Evolutionary conservation across 37 sponge, comb jelly and placozoan species (phyloP).

Genomic region (Dysidea cf. avara): DNA sequence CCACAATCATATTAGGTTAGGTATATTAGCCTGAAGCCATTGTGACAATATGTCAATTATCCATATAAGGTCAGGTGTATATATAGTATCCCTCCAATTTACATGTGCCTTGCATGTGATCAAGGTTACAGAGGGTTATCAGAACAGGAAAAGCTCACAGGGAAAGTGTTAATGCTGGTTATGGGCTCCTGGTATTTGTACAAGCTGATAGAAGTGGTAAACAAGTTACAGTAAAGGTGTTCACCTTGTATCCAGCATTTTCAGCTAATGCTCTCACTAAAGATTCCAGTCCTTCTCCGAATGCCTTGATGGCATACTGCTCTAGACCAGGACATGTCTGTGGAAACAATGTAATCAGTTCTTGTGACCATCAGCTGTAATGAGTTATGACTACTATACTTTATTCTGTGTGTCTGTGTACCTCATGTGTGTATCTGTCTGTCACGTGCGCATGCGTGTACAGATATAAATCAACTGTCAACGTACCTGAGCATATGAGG

Average conservation of each 20-base stretch:
- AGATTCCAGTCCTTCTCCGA: slow-evolving; percentile 85
- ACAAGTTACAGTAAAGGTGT: no score
- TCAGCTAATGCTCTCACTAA: slow-evolving; percentile 88
- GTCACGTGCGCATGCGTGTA: no score
- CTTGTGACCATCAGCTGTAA: background rate
- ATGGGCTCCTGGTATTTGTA: background rate
- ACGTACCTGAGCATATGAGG: slow-evolving; percentile 78
- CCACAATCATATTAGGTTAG: no score
- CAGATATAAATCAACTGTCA: no score
- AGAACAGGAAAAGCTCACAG: background rate
- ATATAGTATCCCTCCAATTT: background rate
- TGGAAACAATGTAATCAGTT: background rate
- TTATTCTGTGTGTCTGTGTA: no score
- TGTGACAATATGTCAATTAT: no score
- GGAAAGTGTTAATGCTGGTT: background rate
- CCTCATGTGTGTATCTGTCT: no score
- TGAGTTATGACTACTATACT: no score
- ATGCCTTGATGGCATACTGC: slow-evolving; percentile 97
- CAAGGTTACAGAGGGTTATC: background rate
- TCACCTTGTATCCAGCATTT: slow-evolving; percentile 92
- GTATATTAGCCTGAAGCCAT: no score
- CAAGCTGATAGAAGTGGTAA: no score
- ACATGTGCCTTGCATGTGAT: background rate
- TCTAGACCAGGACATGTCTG: slow-evolving; percentile 94
- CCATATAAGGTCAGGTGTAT: no score